Base-by-base conservation (phyloP, 2,888 invertebrate genomes). In the Eustalomyia histrio region DNA sequence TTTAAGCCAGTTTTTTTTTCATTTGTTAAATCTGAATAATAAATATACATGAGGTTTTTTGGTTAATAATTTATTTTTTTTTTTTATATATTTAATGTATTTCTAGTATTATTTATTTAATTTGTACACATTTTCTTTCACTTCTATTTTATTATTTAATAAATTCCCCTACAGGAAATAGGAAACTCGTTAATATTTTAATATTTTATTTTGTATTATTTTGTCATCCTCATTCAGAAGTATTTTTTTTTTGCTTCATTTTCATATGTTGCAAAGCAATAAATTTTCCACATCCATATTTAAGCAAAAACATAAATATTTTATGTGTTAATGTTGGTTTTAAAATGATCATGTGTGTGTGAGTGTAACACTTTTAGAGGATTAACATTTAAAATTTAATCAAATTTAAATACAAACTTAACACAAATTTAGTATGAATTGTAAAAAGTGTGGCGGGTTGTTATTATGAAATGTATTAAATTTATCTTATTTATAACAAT, bases 201-300 rank as follows among this genome's bases (percentile, higher is more conserved):
- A 39, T 47, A 2, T 47, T n/a, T 47, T n/a, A 5, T 47, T n/a
- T 1, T 47, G 3, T n/a, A 1, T 14, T 47, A n/a, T 47, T 47
- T 47, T n/a, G 5, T 29, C n/a, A 39, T 39, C 29, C 29, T 29
- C 12, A 3, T 39, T 39, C 6, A 3, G 5, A 35, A 39, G 39
- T 47, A 2, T n/a, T 5, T 7, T n/a, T n/a, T 43, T 47, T n/a
- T 47, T 47, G 43, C 43, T 47, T n/a, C 14, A 47, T 14, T 47
- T 47, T n/a, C 14, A 47, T 47, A 47, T 47, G 43, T 47, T 47
- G 43, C 4, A 47, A 47, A 47, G 43, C n/a, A n/a, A 47, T 47
- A 47, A 47, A 47, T 47, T 47, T 47, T 47, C 3, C n/a, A 47
- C n/a, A 47, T 47, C 16, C 43, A 47, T 39, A 39, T 47, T 47